phyloP scores from a whole-genome alignment of 2,888 invertebrate species.

The Bombylius major region DNA sequence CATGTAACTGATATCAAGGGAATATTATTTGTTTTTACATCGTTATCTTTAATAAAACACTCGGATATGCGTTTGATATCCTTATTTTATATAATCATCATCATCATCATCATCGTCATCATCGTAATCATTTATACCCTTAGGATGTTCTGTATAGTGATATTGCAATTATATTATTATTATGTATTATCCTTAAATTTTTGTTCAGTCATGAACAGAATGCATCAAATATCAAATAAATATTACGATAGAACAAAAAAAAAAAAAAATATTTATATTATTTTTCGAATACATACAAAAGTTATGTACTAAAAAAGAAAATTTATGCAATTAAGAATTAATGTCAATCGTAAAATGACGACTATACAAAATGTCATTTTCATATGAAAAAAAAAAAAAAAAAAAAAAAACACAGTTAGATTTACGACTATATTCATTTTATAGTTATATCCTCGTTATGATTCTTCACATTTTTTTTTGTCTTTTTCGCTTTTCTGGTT shows the following conservation, averaged over 20 bases:
- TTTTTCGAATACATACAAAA: background rate
- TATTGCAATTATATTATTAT: background rate
- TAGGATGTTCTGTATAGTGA: background rate
- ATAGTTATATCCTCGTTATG: background rate
- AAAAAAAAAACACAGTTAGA: background rate
- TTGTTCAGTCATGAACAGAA: background rate
- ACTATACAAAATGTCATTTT: background rate
- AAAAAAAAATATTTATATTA: no score
- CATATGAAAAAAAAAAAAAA: no score
- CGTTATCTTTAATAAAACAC: background rate
- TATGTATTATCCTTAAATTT: background rate
- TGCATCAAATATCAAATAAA: background rate
- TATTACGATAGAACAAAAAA: background rate
- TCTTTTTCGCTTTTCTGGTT: no score
- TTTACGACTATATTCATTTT: slow-evolving; percentile 4
- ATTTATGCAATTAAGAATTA: slow-evolving; percentile 9
- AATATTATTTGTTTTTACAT: no score
- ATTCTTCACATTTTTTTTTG: no score
- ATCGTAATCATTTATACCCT: no score
- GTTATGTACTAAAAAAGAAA: background rate
- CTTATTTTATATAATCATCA: background rate
- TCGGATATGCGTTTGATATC: background rate
- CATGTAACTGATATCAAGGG: no score
- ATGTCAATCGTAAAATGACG: slow-evolving; percentile 6
- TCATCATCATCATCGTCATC: background rate